Evolutionary conservation across 1,140 invertebrate species (phyloP).

Genomic region (Sinonovacula constricta): DNA sequence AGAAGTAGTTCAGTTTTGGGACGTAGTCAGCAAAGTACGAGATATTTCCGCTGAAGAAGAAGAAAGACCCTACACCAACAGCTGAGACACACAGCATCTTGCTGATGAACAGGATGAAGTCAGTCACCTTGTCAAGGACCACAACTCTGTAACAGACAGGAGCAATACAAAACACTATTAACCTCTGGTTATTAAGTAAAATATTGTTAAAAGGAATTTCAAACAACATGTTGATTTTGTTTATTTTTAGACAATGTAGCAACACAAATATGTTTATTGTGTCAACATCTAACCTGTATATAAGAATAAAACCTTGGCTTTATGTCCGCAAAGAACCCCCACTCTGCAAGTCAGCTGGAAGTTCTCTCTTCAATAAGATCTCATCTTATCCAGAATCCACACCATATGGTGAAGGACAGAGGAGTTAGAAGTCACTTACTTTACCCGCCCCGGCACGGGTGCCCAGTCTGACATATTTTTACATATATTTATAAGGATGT

Average conservation of each 20-base stretch:
- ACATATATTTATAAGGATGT: too few relatives aligned
- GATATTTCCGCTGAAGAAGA: conserved; percentile 57
- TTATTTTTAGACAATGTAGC: background rate
- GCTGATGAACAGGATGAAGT: conserved; percentile 94
- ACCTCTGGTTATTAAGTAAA: too few relatives aligned
- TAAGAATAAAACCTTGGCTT: too few relatives aligned
- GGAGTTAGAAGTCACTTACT: too few relatives aligned
- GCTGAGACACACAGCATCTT: conserved; percentile 89
- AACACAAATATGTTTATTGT: too few relatives aligned
- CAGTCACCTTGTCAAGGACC: conserved; percentile 94
- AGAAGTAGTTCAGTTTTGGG: conserved; percentile 82
- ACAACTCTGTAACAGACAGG: conserved; percentile 83
- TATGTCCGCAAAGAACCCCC: too few relatives aligned
- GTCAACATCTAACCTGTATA: background rate
- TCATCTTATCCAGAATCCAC: too few relatives aligned
- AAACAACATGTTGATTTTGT: conserved; percentile 3
- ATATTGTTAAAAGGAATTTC: background rate
- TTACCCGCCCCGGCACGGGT: too few relatives aligned
- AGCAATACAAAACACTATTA: background rate
- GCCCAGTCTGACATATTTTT: too few relatives aligned
- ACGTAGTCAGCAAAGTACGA: conserved; percentile 63
- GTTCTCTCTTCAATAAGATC: too few relatives aligned
- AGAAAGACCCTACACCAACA: conserved; percentile 36
- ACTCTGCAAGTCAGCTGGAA: too few relatives aligned
- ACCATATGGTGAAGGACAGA: too few relatives aligned